Evolutionary conservation across 2,113 vertebrate species (phyloP), one percentile per base, ranked within the genome.

Genomic region (Actinemys pallida): DNA sequence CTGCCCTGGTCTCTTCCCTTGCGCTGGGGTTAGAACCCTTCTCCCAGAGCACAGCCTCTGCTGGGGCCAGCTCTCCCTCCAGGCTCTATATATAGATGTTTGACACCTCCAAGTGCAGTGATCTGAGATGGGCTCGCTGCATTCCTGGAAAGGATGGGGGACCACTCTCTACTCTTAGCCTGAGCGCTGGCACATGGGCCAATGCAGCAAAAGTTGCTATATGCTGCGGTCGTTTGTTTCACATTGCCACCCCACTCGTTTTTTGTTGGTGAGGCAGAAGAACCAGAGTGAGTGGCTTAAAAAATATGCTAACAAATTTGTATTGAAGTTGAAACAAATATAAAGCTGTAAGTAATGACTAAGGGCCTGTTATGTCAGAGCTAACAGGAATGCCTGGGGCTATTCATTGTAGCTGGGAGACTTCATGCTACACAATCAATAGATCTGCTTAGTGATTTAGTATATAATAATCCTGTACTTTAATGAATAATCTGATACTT

Each of bases 241-340:
- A 83, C 96, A 95, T 97, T 72, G 95, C 95, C 97, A 91, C 97
- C 97, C 97, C 54, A 10, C 92, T 94, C 93, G n/a, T 31, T 97
- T 97, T 97, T 91, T n/a, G 81, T 12, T 81, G 6, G 14, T 10
- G 93, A 47, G 19, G 82, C 39, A 0, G 1, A 47, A 35, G 2
- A 1, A 6, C 0, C 56, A 52, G 7, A 0, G 14, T 4, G 0
- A 47, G 0, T 88, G 6, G 13, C n/a, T 72, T 72, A 39, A 69
- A 13, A 69, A 69, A 9, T 59, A 31, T 31, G 27, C 27, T 12
- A 12, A 14, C 57, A 29, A 8, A 35, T 62, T 35, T 62, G 7
- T 62, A 62, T 62, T 16, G 6, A 57, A 35, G 59, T 35, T 62
- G 59, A 35, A 62, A 62, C 31, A 62, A 62, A 62, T 16, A 31